phyloP scores from a whole-genome alignment of 2,888 invertebrate species.

The Melanchra persicariae region DNA sequence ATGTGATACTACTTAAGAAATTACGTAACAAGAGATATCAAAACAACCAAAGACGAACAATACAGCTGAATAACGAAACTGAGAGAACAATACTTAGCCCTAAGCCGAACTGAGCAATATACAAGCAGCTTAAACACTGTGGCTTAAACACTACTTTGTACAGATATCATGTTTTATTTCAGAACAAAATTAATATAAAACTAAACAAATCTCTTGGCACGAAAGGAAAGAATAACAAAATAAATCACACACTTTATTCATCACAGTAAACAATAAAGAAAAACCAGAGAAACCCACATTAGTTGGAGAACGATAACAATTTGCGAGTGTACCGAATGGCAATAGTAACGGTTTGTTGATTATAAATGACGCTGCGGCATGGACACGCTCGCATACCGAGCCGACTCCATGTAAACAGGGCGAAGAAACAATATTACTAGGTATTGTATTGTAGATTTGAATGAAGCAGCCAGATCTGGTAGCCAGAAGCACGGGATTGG shows the following conservation, averaged over 20 bases:
- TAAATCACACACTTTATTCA: constrained; percentile 14
- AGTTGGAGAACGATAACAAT: constrained; percentile 22
- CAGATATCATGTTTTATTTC: not conserved
- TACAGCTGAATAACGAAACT: not conserved
- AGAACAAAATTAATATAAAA: not conserved
- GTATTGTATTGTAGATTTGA: not conserved
- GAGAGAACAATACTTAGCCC: not conserved
- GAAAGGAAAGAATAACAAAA: constrained; percentile 16
- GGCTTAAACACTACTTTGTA: not conserved
- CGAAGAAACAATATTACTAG: not conserved
- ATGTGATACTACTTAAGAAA: too few relatives aligned
- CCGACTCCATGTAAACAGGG: constrained; percentile 24
- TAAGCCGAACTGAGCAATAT: not conserved
- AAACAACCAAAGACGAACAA: not conserved
- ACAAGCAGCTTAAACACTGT: too few relatives aligned
- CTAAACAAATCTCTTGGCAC: constrained; percentile 24
- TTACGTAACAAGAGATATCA: too few relatives aligned
- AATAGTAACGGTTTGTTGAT: constrained; percentile 40
- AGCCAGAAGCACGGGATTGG: not conserved
- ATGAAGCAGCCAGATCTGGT: not conserved
- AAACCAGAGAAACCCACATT: constrained; percentile 10
- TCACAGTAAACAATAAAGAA: constrained; percentile 4
- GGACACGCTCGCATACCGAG: constrained; percentile 34
- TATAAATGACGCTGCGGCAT: constrained; percentile 21
- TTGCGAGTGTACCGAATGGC: constrained; percentile 37